Evolutionary conservation across 2,888 invertebrate genomes (phyloP), one percentile per base, ranked within the genome.

Genomic region (Apocheima hispidaria): DNA sequence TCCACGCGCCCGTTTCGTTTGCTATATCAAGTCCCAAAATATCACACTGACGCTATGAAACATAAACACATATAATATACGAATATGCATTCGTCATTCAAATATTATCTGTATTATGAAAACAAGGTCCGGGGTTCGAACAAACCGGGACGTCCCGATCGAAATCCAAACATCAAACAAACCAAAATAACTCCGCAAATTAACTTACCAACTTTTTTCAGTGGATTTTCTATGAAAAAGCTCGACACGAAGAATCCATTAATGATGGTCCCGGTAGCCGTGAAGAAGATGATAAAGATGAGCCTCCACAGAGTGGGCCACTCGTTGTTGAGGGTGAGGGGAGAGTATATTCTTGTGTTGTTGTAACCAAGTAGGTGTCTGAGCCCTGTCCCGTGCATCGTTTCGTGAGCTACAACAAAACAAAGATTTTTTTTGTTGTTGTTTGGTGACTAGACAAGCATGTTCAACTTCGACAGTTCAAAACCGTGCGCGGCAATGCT

Each of bases 221-320:
- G 53, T 0, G 69, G 57, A 0, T 57, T 48, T 7, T 85, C 81
- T 0, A 86, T 73, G 18, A 82, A 81, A 60, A 89, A 89, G 0
- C 87, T 58, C 0, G 84, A 68, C 0, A 89, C 68, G 26, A 83
- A 88, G 35, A 83, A 87, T 0, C 81, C 80, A 12, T 87, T 87
- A 43, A 81, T 56, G 0, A 70, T 70, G 0, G 76, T 72, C 0
- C 87, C 87, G 0, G 77, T 1, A 0, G 56, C 52, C 0, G 79
- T 51, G 21, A 66, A 69, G 0, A 66, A 2, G 0, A 81, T 35
- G n/a, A 85, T 50, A 14, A 96, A 84, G 5, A 96, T 79, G 0
- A 97, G 91, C 12, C 96, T 89, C 1, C 94, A 94, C 21, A 96
- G 92, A 21, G 95, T 91, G 4, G 96, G 94, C 96, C 96, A 96